Evolutionary conservation across 2,888 invertebrate species (phyloP), one percentile per base, ranked within the genome.

Genomic region (Agrochola lychnidis): DNA sequence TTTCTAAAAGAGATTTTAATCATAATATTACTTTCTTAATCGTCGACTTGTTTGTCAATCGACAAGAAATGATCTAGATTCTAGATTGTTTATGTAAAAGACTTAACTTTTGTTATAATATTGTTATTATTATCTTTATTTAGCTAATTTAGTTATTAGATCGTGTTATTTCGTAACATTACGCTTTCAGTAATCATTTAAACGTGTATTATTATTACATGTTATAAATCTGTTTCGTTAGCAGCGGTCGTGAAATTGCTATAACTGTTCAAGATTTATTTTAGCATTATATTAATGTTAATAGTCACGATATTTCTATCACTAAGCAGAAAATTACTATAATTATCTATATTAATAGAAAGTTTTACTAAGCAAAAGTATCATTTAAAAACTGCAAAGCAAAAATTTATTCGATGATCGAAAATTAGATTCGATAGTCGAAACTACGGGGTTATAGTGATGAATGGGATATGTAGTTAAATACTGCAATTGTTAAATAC

Each of bases 161-260:
- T 78, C 78, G 61, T 78, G 81, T 73, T 63, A 71, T 84, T 74
- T 70, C 40, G 42, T 70, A 71, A 81, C 12, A 67, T 56, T 62
- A 63, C 9, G 36, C 51, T 79, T 81, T 77, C 45, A 73, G 70
- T 73, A 68, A 75, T 59, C 16, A 76, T 62, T 59, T 81, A 81
- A 66, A 75, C 64, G 70, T 78, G 62, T 80, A 63, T n/a, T 61
- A 63, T n/a, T 61, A 73, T 53, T 66, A 22, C 51, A 45, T 72
- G 68, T 57, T 78, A 73, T 81, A 76, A 73, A 84, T 78, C 67
- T 42, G n/a, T 71, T 83, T 83, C 59, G 48, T 75, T 79, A 73
- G 59, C 56, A 63, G 62, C 48, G 45, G 51, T 73, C 61, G 70
- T 85, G 71, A 71, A 82, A 79, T 75, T 59, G 59, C 42, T 82